Base-by-base conservation (phyloP, 2,797 vertebrate species). In the Lerista edwardsae region DNA sequence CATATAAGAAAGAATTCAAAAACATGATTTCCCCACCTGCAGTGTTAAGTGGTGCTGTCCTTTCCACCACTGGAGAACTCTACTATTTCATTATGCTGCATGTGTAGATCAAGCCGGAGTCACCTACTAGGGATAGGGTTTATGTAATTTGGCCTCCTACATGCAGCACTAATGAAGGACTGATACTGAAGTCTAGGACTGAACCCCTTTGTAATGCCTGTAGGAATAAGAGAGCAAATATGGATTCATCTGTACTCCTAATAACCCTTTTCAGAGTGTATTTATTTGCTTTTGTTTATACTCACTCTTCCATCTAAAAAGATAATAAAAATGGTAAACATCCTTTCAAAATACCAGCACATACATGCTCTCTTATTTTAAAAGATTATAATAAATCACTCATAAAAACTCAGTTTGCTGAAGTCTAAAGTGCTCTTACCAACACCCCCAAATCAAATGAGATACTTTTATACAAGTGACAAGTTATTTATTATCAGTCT, bases 91-190 rank as follows among this genome's bases (percentile, higher is more conserved):
- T 55, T 55, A 14, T 55, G 51, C 51, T 55, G 51, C 15, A 15
- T 55, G 10, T 55, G 51, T 55, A 55, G 11, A 9, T 55, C 14
- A 55, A 55, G 15, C 51, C 51, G 15, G 51, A 55, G 51, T 15
- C 51, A 55, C 51, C 51, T 4, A 55, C 51, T 55, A 17, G 6
- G 23, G 4, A 21, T 80, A 89, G 92, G 84, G 83, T 79, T 51
- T 77, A 47, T 68, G 4, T 86, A 90, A 83, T 41, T 31, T 78
- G 44, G 55, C 36, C 25, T 41, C 34, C 47, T 75, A 14, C 34
- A 76, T 75, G 59, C 85, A 47, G 44, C 82, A 75, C 41, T 12
- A 39, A 69, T 64, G 41, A 90, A 79, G 34, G 41, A 39, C 5
- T 15, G 47, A 79, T 47, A 41, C 51, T 0, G 4, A 57, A 68